Conservation (phyloP, 2,797 vertebrate genomes). For the Notoglanidium macrostoma region DNA sequence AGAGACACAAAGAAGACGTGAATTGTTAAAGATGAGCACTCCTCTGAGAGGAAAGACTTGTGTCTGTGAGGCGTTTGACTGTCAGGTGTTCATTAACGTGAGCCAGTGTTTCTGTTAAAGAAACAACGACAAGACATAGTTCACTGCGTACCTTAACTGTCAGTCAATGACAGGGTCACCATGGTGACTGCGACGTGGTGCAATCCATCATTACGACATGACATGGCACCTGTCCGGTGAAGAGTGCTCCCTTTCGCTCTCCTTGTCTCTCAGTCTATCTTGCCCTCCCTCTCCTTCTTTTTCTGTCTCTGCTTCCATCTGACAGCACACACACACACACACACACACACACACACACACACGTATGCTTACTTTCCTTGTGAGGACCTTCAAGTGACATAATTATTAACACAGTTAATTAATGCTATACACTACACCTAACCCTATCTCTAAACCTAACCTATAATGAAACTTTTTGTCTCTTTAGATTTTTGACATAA, state of each 20-base stretch:
- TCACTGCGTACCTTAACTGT: conserved; percentile 37
- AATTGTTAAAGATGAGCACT: neutral
- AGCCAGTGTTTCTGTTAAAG: conserved; percentile 26
- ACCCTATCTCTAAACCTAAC: neutral
- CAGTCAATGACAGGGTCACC: conserved; percentile 41
- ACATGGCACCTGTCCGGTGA: conserved; percentile 24
- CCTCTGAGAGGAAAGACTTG: neutral
- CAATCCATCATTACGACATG: conserved; percentile 44
- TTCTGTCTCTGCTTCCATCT: neutral
- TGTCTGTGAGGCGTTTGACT: conserved; percentile 21
- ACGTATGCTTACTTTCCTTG: neutral
- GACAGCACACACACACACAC: neutral
- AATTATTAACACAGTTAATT: neutral
- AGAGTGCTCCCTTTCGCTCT: neutral
- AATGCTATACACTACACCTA: neutral
- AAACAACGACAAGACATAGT: conserved; percentile 28
- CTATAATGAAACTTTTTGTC: neutral
- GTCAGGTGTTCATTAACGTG: conserved; percentile 40
- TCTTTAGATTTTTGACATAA: neutral
- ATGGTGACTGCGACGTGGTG: conserved; percentile 36
- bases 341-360: neutral
- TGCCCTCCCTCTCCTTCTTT: neutral
- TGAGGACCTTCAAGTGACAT: neutral
- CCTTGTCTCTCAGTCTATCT: conserved; percentile 5
- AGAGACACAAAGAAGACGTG: neutral